Evolutionary conservation across 2,113 vertebrate species (phyloP).

Genomic region (Speoplatyrhinus poulsoni): DNA sequence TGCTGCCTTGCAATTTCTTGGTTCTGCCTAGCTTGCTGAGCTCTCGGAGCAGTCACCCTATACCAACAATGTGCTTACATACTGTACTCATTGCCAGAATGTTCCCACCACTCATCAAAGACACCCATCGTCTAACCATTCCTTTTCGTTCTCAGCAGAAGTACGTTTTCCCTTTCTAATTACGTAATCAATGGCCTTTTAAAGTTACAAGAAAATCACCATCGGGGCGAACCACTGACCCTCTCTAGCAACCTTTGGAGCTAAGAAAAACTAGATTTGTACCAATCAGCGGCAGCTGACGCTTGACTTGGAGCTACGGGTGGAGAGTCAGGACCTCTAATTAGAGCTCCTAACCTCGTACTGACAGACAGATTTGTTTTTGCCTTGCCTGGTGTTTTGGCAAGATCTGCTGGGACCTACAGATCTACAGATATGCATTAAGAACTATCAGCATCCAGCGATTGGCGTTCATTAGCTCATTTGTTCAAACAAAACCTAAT

Average conservation of each 20-base stretch:
- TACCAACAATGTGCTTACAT: not conserved
- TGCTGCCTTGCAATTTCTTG: not conserved
- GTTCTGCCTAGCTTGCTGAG: not conserved
- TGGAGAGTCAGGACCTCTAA: conserved; percentile 69
- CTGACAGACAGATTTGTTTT: conserved; percentile 80
- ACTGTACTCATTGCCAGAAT: conserved; percentile 14
- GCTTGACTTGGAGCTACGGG: conserved; percentile 74
- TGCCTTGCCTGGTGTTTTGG: conserved; percentile 76
- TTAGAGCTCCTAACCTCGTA: conserved; percentile 73
- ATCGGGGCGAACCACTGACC: conserved; percentile 75
- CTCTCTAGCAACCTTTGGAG: conserved; percentile 69
- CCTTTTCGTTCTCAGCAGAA: conserved; percentile 14
- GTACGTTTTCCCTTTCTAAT: conserved; percentile 70
- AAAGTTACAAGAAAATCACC: conserved; percentile 79
- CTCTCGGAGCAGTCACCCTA: not conserved
- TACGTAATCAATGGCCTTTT: conserved; percentile 79
- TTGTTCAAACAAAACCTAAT: conserved; percentile 82
- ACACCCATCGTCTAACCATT: conserved; percentile 21
- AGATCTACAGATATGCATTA: conserved; percentile 78
- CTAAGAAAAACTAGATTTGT: conserved; percentile 75
- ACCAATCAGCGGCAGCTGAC: conserved; percentile 67
- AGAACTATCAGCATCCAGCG: conserved; percentile 72
- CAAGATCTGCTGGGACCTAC: conserved; percentile 79
- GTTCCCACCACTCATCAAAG: conserved; percentile 62
- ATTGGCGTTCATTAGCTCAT: conserved; percentile 86